Evolutionary conservation across 2,888 invertebrate genomes (phyloP).

Genomic region (Hirtodrosophila histrioides): DNA sequence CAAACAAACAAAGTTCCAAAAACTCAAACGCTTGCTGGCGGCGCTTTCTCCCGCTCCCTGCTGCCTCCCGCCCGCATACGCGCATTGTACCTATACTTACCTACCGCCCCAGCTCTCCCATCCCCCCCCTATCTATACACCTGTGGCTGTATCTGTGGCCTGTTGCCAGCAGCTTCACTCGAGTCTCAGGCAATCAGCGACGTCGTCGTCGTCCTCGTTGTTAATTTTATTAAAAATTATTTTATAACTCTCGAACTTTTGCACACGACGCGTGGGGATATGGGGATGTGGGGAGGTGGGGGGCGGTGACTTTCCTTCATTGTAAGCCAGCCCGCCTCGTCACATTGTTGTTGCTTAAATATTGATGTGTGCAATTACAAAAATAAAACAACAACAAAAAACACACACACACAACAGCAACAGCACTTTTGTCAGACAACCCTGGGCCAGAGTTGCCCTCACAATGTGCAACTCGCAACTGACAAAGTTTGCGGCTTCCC

Average conservation of each 20-base stretch:
- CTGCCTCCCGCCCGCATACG: neutral
- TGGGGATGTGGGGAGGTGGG: too few species aligned
- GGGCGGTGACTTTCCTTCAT: neutral
- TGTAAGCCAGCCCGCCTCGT: conserved; percentile 11
- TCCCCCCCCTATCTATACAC: conserved; percentile 20
- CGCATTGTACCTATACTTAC: conserved; percentile 13
- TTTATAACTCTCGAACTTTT: conserved; percentile 72
- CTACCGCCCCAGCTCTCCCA: neutral
- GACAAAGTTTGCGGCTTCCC: conserved; percentile 21
- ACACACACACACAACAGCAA: conserved; percentile 23
- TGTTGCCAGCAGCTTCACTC: conserved; percentile 37
- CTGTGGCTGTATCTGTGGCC: conserved; percentile 47
- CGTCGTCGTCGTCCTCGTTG: conserved; percentile 55
- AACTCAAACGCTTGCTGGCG: conserved; percentile 59
- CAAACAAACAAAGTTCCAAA: conserved; percentile 80
- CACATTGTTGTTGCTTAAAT: conserved; percentile 44
- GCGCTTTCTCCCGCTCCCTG: conserved; percentile 14
- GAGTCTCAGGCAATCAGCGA: conserved; percentile 55
- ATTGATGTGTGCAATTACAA: conserved; percentile 64
- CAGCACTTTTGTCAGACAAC: conserved; percentile 3
- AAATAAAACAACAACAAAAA: conserved; percentile 12
- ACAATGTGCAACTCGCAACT: conserved; percentile 28
- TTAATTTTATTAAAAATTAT: conserved; percentile 83
- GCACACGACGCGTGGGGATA: conserved; percentile 27
- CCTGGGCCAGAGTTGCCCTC: conserved; percentile 8